These are phyloP conservation scores for Teleiodes luculella DNA, from an alignment of 2,888 invertebrate genomes.

Conservation along the genomic window DNA sequence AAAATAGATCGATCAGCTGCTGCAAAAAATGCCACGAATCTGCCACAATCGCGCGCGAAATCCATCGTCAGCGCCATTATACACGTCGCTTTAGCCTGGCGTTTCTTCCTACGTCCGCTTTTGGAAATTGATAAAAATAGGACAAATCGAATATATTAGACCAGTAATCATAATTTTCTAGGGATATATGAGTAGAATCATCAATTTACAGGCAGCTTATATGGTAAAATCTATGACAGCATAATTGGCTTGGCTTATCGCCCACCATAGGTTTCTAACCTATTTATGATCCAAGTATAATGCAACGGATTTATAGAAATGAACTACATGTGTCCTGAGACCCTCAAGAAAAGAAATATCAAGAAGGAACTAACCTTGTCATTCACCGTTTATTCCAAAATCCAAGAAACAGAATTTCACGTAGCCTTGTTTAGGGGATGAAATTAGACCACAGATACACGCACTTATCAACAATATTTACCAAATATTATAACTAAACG, in stretches of 20 bases:
- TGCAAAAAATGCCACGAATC: constrained; percentile 77
- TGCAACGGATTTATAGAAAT: constrained; percentile 26
- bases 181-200: constrained; percentile 35
- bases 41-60: constrained; percentile 79
- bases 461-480: constrained; percentile 37
- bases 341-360: constrained; percentile 34
- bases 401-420: constrained; percentile 54
- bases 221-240: constrained; percentile 49
- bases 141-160: constrained; percentile 44
- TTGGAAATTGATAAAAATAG: constrained; percentile 76
- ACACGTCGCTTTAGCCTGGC: constrained; percentile 77
- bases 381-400: constrained; percentile 70
- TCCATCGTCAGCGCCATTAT: constrained; percentile 77
- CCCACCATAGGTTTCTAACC: constrained; percentile 71
- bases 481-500: constrained; percentile 37
- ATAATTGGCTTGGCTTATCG: constrained; percentile 71
- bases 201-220: constrained; percentile 35
- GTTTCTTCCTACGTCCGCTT: constrained; percentile 71
- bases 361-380: constrained; percentile 63
- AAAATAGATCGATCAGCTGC: constrained; percentile 61
- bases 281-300: constrained; percentile 51
- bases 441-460: constrained; percentile 42
- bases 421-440: constrained; percentile 45
- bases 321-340: constrained; percentile 29
- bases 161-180: constrained; percentile 37